Conservation (phyloP, 2,888 invertebrate species). For the Phalera bucephala region DNA sequence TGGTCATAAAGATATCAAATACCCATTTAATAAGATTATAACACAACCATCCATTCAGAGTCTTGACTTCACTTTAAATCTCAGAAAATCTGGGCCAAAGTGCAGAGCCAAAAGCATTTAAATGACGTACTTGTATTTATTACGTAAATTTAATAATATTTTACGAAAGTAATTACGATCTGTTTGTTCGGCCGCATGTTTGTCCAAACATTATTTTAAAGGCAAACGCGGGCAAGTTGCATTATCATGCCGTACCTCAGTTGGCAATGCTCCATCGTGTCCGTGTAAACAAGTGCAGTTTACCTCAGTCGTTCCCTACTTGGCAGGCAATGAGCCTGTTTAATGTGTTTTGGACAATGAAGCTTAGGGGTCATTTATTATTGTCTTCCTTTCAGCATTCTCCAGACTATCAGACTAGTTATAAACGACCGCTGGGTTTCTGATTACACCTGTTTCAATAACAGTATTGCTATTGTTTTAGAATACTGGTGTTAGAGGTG, state of each 20-base stretch:
- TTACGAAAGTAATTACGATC: not conserved
- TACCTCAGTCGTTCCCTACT: constrained; percentile 19
- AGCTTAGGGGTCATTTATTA: not conserved
- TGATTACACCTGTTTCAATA: too few species aligned
- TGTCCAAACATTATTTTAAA: constrained; percentile 6
- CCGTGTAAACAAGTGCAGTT: constrained; percentile 26
- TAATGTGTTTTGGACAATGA: not conserved
- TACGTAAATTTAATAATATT: not conserved
- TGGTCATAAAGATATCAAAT: not conserved
- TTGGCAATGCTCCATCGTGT: constrained; percentile 26
- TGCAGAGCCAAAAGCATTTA: not conserved
- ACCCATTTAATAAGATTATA: not conserved
- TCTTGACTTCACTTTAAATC: not conserved
- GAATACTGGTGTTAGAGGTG: too few species aligned
- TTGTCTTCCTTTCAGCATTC: not conserved
- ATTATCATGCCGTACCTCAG: constrained; percentile 3
- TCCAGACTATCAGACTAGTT: not conserved
- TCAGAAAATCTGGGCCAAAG: not conserved
- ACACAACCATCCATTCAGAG: not conserved
- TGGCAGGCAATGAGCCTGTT: constrained; percentile 8
- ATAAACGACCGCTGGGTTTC: too few species aligned
- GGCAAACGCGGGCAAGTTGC: constrained; percentile 11
- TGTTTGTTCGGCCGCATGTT: not conserved
- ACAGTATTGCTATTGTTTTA: too few species aligned
- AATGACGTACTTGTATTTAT: too few species aligned